These are phyloP conservation scores for Macaria liturata DNA, from an alignment of 2,888 invertebrate genomes.

Conservation along the genomic window DNA sequence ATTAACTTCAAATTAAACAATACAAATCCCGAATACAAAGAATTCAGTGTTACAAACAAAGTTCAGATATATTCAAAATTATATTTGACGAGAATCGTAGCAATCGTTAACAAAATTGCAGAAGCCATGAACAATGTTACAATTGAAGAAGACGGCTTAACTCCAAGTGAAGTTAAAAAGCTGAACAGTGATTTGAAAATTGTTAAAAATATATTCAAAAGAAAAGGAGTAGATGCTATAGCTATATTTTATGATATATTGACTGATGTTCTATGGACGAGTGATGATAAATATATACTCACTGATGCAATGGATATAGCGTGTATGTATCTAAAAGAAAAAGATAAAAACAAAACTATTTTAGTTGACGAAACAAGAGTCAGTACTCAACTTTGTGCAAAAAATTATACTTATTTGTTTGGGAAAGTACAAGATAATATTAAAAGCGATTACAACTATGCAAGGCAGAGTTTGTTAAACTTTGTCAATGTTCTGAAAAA, in stretches of 20 bases:
- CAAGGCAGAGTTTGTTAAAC: slow-evolving; percentile 51
- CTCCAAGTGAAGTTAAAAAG: slow-evolving; percentile 45
- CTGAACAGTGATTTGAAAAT: slow-evolving; percentile 47
- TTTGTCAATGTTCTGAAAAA: slow-evolving; percentile 48
- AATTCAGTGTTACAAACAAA: slow-evolving; percentile 58
- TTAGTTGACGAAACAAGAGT: slow-evolving; percentile 54
- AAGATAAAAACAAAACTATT: slow-evolving; percentile 51
- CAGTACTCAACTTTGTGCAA: slow-evolving; percentile 60
- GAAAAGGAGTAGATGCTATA: slow-evolving; percentile 58
- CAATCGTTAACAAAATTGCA: slow-evolving; percentile 58
- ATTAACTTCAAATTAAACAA: slow-evolving; percentile 56
- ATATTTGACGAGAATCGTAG: slow-evolving; percentile 64
- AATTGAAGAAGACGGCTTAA: slow-evolving; percentile 34
- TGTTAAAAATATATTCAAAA: slow-evolving; percentile 59
- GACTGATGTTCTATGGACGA: slow-evolving; percentile 58
- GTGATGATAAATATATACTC: slow-evolving; percentile 51
- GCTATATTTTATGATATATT: slow-evolving; percentile 66
- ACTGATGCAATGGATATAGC: slow-evolving; percentile 48
- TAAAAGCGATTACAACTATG: slow-evolving; percentile 45
- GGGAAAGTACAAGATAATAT: slow-evolving; percentile 44
- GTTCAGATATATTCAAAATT: slow-evolving; percentile 57
- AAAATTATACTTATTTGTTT: slow-evolving; percentile 58
- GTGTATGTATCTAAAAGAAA: slow-evolving; percentile 54
- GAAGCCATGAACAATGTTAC: slow-evolving; percentile 46
- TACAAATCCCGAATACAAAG: slow-evolving; percentile 49